A percentile compares a stretch with the other conserved stretches of the same genome.
Conservation (phyloP, 2,888 invertebrate species). For the Rugalucina vietnamica region DNA sequence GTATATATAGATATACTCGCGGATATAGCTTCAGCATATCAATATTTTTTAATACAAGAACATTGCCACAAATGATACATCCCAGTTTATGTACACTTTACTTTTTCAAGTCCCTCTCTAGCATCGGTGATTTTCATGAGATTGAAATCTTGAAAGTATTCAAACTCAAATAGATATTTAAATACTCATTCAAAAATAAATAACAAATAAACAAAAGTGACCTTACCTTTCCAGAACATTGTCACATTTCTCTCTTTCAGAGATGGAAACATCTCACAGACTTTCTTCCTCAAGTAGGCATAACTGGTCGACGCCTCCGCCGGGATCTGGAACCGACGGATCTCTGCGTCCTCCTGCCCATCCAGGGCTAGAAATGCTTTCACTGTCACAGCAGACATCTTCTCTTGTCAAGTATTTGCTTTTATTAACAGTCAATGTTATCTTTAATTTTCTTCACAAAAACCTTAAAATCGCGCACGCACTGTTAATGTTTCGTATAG, state of each 20-base stretch:
- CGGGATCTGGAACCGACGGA: slow-evolving; percentile 87
- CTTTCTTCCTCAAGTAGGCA: slow-evolving; percentile 86
- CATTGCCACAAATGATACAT: too few relatives aligned
- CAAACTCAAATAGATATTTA: too few relatives aligned
- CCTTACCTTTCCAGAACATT: slow-evolving; percentile 88
- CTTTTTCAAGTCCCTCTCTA: too few relatives aligned
- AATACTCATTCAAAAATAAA: too few relatives aligned
- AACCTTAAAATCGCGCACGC: neutral
- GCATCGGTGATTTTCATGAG: too few relatives aligned
- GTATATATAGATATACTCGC: too few relatives aligned
- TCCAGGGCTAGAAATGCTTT: slow-evolving; percentile 77
- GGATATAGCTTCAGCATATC: too few relatives aligned
- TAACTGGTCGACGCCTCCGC: slow-evolving; percentile 86
- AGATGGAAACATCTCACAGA: slow-evolving; percentile 87
- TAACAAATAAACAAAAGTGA: too few relatives aligned
- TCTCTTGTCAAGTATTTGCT: slow-evolving; percentile 7
- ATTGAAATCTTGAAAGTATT: too few relatives aligned
- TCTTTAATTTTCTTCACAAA: neutral
- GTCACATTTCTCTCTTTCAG: slow-evolving; percentile 85
- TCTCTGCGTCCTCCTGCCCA: slow-evolving; percentile 84
- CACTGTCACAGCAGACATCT: slow-evolving; percentile 79
- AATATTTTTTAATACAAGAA: too few relatives aligned
- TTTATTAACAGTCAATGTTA: neutral
- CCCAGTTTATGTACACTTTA: too few relatives aligned
- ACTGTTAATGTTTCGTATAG: neutral